Conservation (phyloP, 2,888 invertebrate species). For the Lochmaea crataegi region DNA sequence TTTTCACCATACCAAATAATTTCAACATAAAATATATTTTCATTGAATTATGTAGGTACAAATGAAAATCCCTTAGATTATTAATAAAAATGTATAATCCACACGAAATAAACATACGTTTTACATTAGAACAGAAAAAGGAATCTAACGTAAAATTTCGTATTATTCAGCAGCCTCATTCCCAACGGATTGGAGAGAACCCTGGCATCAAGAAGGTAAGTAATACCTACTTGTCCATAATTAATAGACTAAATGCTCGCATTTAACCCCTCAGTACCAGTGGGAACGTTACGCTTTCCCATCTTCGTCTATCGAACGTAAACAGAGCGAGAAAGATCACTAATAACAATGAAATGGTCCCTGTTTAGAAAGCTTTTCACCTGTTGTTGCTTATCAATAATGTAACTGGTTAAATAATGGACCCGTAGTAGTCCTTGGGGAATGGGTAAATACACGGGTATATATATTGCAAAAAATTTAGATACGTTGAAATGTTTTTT, state of each 20-base stretch:
- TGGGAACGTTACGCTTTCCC: conserved; percentile 18
- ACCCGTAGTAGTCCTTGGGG: conserved; percentile 54
- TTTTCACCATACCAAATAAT: no score
- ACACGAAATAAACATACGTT: background rate
- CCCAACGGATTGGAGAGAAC: conserved; percentile 64
- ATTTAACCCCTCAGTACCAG: conserved; percentile 59
- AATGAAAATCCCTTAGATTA: no score
- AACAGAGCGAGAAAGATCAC: conserved; percentile 24
- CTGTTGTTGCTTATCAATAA: conserved; percentile 60
- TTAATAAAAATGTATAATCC: background rate
- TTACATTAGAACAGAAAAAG: conserved; percentile 21
- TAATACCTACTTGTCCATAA: conserved; percentile 61
- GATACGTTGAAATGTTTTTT: background rate
- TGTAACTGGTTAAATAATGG: conserved; percentile 61
- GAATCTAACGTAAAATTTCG: conserved; percentile 36
- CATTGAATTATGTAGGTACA: no score
- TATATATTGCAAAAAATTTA: conserved; percentile 34
- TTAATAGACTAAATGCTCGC: conserved; percentile 62
- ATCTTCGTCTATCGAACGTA: conserved; percentile 22
- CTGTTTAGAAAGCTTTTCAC: conserved; percentile 54
- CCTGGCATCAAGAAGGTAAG: conserved; percentile 67
- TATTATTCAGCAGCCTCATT: conserved; percentile 59
- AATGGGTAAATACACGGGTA: conserved; percentile 36
- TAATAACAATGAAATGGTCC: conserved; percentile 40
- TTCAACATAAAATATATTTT: no score